Conservation (phyloP, 2,888 invertebrate genomes). For the Bimastos eiseni region DNA sequence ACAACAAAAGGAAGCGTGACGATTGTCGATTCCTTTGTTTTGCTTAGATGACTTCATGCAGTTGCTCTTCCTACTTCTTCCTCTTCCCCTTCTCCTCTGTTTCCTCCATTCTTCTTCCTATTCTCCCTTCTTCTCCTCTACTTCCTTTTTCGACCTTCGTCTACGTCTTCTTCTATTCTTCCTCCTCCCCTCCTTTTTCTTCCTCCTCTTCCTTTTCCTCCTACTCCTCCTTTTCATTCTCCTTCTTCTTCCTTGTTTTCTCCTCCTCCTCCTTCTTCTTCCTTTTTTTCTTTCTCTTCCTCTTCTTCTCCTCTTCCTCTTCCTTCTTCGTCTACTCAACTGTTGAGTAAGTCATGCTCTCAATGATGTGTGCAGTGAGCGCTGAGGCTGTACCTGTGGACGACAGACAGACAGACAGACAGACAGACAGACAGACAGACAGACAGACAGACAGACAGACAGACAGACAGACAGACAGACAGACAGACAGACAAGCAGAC, state of each 20-base stretch:
- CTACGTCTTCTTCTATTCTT: background rate
- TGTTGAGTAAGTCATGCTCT: background rate
- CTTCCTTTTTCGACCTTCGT: background rate
- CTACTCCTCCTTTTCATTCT: background rate
- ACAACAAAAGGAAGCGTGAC: too few relatives aligned
- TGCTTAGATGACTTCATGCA: background rate
- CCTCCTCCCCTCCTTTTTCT: background rate
- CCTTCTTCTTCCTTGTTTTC: background rate
- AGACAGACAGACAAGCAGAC: too few relatives aligned
- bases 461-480: background rate
- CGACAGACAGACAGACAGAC: background rate
- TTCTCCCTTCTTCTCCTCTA: background rate
- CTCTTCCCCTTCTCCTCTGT: background rate
- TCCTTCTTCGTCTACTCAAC: background rate
- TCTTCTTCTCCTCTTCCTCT: background rate
- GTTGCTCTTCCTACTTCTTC: background rate
- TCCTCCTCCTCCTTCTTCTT: background rate
- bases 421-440: background rate
- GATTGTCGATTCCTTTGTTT: background rate
- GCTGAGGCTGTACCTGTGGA: background rate
- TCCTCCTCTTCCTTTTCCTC: background rate
- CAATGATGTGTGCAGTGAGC: background rate
- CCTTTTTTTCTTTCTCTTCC: background rate
- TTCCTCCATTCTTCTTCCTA: slow-evolving; percentile 25
- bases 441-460: background rate